Evolutionary conservation across 2,113 vertebrate genomes (phyloP).

Genomic region (Dicrurus megarhynchus): DNA sequence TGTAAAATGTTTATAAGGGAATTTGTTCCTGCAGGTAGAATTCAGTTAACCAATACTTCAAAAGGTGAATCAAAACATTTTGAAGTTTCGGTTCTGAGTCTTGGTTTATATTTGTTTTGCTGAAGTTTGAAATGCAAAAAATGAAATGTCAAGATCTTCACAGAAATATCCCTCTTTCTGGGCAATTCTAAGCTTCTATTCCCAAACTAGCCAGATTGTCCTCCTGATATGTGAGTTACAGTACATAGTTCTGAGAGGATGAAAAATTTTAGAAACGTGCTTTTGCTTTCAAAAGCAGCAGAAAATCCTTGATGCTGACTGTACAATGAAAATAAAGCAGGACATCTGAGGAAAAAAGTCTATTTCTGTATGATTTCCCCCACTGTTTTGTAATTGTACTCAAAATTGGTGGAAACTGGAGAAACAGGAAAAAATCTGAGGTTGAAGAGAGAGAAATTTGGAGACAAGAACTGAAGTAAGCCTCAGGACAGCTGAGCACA

Average conservation of each 20-base stretch:
- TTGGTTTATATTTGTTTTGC: neutral
- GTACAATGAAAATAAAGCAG: neutral
- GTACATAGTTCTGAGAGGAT: neutral
- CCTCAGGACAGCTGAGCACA: neutral
- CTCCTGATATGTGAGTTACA: neutral
- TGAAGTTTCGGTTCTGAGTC: neutral
- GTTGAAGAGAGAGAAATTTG: neutral
- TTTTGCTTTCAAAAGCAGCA: neutral
- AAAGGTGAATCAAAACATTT: neutral
- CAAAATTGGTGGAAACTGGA: neutral
- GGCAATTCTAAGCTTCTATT: neutral
- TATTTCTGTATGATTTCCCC: neutral
- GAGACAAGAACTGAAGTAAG: neutral
- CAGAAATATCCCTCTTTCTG: neutral
- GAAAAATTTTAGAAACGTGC: neutral
- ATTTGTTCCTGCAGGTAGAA: neutral
- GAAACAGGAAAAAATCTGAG: neutral
- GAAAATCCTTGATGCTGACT: neutral
- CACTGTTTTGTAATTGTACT: neutral
- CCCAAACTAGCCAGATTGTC: neutral
- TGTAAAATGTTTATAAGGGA: neutral
- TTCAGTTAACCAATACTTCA: neutral
- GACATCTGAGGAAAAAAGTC: neutral
- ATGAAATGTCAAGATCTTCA: neutral
- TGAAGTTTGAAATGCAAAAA: neutral